phyloP scores from a whole-genome alignment of 2,113 vertebrate species.

The Blennius ocellaris region DNA sequence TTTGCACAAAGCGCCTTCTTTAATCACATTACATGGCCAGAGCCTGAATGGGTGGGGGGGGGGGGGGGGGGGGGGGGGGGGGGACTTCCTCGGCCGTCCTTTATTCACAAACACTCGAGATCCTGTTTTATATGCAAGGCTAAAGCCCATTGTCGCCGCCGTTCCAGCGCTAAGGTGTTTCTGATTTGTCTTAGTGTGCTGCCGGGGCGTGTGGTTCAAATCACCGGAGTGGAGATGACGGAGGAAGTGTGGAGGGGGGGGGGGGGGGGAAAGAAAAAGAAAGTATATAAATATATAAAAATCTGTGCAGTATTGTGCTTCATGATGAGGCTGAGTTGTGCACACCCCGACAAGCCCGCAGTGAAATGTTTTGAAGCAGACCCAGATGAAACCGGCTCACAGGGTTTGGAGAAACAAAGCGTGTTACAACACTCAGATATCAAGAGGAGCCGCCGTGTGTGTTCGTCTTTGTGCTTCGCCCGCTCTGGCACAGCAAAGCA shows the following conservation, averaged over 20 bases:
- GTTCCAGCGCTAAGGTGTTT: constrained; percentile 66
- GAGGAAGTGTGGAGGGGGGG: too few species aligned
- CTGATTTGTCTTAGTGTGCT: constrained; percentile 50
- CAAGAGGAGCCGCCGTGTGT: constrained; percentile 35
- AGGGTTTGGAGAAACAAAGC: constrained; percentile 53
- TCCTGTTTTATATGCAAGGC: constrained; percentile 74
- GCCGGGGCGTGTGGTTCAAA: constrained; percentile 45
- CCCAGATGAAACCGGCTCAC: constrained; percentile 42
- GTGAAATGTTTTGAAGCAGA: constrained; percentile 52
- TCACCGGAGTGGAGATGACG: constrained; percentile 47
- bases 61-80: too few species aligned
- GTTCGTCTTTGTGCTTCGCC: constrained; percentile 35
- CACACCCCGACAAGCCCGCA: constrained; percentile 52
- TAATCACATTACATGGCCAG: constrained; percentile 79
- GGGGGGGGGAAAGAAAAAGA: neutral
- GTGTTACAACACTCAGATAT: constrained; percentile 38
- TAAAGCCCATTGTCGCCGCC: constrained; percentile 58
- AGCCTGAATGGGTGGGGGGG: constrained; percentile 64
- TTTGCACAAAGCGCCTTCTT: constrained; percentile 74
- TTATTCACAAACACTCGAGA: constrained; percentile 61
- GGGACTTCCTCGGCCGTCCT: constrained; percentile 67
- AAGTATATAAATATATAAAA: too few species aligned
- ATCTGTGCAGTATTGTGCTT: constrained; percentile 31
- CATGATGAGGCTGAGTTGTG: constrained; percentile 29
- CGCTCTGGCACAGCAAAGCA: constrained; percentile 48